Conservation (phyloP, 2,113 vertebrate species). For the Ictalurus punctatus region DNA sequence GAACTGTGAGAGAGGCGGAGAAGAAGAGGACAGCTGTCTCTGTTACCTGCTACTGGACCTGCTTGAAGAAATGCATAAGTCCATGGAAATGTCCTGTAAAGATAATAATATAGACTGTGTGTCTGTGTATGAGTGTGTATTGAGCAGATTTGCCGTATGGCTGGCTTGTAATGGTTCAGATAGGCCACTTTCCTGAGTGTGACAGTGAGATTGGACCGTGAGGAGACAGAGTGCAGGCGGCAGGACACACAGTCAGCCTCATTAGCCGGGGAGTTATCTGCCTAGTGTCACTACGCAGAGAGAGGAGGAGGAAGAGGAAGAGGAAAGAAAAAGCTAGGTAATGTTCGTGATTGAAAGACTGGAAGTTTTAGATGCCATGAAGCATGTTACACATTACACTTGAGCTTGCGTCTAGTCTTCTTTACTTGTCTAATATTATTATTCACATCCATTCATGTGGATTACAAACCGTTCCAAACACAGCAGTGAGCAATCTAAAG, state of each 20-base stretch:
- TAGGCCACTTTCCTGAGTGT: conserved; percentile 46
- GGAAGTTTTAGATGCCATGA: background rate
- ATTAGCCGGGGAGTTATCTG: conserved; percentile 88
- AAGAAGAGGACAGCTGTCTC: background rate
- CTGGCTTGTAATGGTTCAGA: conserved; percentile 53
- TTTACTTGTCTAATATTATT: conserved; percentile 14
- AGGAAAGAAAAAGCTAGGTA: conserved; percentile 28
- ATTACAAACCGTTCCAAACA: background rate
- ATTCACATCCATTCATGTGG: background rate
- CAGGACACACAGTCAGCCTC: conserved; percentile 80
- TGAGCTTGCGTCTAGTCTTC: background rate
- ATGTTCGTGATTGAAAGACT: conserved; percentile 21
- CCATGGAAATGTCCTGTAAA: conserved; percentile 13
- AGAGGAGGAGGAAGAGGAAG: conserved; percentile 36
- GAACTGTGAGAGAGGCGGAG: background rate
- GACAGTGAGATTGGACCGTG: conserved; percentile 58
- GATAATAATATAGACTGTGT: conserved; percentile 9
- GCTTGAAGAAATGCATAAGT: conserved; percentile 38
- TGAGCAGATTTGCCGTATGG: conserved; percentile 41
- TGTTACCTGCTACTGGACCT: background rate
- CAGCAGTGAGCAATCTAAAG: background rate
- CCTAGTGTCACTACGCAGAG: conserved; percentile 83
- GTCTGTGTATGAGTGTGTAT: conserved; percentile 25
- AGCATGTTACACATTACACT: background rate
- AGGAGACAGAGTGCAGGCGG: conserved; percentile 69